Conservation (phyloP, 2,797 vertebrate genomes). For the Lates japonicus region DNA sequence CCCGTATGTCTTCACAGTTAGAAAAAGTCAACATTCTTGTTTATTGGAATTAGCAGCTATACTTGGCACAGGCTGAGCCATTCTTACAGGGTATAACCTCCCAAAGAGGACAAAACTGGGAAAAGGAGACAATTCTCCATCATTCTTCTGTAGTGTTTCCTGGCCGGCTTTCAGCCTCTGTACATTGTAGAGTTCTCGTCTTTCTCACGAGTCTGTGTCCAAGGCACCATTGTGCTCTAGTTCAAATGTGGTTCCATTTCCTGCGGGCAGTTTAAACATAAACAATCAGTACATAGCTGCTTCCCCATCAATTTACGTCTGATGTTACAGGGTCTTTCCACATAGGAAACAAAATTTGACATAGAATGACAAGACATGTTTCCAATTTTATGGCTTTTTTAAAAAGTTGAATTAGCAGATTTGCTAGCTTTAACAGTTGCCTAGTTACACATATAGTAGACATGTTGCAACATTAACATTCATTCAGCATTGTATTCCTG, state of each 20-base stretch:
- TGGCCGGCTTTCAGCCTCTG: conserved; percentile 18
- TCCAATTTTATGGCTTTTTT: neutral
- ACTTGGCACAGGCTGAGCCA: conserved; percentile 16
- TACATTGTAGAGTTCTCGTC: conserved; percentile 30
- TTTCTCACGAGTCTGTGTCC: conserved; percentile 55
- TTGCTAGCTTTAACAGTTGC: neutral
- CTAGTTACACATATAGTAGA: neutral
- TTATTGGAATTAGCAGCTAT: conserved; percentile 56
- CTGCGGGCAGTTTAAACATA: conserved; percentile 51
- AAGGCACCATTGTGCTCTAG: conserved; percentile 52
- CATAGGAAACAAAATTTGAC: conserved; percentile 8
- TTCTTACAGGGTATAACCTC: conserved; percentile 16
- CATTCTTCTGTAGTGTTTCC: conserved; percentile 45
- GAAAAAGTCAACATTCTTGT: conserved; percentile 52
- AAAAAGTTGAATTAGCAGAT: neutral
- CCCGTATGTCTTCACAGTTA: conserved; percentile 15
- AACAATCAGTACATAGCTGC: conserved; percentile 41
- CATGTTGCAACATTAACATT: neutral
- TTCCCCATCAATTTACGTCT: conserved; percentile 34
- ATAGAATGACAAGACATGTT: conserved; percentile 19
- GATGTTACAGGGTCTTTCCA: conserved; percentile 8
- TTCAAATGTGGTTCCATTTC: conserved; percentile 63
- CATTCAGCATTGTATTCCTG: too few species aligned
- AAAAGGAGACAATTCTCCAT: conserved; percentile 52
- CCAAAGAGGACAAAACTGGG: conserved; percentile 43